phyloP scores from a whole-genome alignment of 92 coral and sea anemone species.

The Pocillopora meandrina region DNA sequence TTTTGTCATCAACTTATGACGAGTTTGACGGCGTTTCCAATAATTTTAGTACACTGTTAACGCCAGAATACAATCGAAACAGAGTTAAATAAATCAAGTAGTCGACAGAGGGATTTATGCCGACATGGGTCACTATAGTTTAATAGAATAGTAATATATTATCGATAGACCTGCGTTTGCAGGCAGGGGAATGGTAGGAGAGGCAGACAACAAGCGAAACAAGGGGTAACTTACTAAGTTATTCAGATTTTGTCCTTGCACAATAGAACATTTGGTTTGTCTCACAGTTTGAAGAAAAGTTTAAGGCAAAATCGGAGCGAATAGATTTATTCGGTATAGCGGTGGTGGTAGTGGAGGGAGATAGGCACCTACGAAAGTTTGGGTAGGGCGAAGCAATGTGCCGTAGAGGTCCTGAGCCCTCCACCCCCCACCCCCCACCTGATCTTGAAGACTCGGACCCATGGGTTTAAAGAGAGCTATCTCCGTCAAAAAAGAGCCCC shows the following conservation, averaged over 20 bases:
- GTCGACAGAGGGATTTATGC: not conserved
- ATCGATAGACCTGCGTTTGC: not conserved
- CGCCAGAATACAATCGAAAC: not conserved
- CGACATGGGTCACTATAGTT: not conserved
- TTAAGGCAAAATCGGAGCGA: too few species aligned
- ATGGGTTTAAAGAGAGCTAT: not conserved
- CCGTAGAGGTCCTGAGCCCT: too few species aligned
- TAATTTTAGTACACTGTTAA: not conserved
- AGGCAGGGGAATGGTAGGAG: not conserved
- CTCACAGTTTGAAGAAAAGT: too few species aligned
- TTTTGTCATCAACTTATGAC: not conserved
- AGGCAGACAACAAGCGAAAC: not conserved
- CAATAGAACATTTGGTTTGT: not conserved
- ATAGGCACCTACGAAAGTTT: too few species aligned
- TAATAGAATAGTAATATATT: conserved; percentile 22
- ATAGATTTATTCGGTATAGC: too few species aligned
- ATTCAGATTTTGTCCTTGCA: not conserved
- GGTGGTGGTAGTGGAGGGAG: too few species aligned
- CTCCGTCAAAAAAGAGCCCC: not conserved
- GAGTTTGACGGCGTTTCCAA: not conserved
- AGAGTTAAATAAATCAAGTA: not conserved
- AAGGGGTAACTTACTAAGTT: not conserved
- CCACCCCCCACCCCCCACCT: too few species aligned
- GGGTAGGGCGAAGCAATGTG: too few species aligned
- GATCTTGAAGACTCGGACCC: too few species aligned